phyloP scores from a whole-genome alignment of 1,140 invertebrate genomes.

The Melanaphis sacchari region DNA sequence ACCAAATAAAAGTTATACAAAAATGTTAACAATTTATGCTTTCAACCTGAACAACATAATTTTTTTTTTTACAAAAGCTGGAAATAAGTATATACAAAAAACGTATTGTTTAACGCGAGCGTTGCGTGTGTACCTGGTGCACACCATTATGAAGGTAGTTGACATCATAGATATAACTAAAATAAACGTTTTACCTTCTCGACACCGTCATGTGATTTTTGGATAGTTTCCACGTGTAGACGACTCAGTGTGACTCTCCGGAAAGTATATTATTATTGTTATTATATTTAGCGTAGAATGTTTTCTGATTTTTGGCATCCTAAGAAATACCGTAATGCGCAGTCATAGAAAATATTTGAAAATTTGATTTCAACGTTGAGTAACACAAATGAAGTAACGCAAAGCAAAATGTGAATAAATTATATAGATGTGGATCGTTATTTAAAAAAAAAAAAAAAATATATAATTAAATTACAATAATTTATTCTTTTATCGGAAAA shows the following conservation, averaged over 20 bases:
- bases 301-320: conserved; percentile 30
- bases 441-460: neutral
- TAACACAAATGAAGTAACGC: neutral
- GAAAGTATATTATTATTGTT: conserved; percentile 18
- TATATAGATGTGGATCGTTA: neutral
- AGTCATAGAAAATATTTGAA: neutral
- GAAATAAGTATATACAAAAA: neutral
- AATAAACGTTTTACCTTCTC: conserved; percentile 51
- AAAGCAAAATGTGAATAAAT: neutral
- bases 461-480: neutral
- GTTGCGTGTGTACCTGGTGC: neutral
- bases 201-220: conserved; percentile 28
- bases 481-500: too few relatives aligned
- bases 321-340: neutral
- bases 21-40: neutral
- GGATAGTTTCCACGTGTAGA: conserved; percentile 26
- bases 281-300: conserved; percentile 47
- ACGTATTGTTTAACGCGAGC: neutral
- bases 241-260: neutral
- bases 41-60: neutral
- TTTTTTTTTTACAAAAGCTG: neutral
- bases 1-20: neutral
- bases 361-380: neutral
- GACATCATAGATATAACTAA: conserved; percentile 45
- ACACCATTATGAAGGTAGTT: neutral